These are phyloP conservation scores for Lacanobia oleracea DNA, from an alignment of 2,888 invertebrate species.

Conservation along the genomic window DNA sequence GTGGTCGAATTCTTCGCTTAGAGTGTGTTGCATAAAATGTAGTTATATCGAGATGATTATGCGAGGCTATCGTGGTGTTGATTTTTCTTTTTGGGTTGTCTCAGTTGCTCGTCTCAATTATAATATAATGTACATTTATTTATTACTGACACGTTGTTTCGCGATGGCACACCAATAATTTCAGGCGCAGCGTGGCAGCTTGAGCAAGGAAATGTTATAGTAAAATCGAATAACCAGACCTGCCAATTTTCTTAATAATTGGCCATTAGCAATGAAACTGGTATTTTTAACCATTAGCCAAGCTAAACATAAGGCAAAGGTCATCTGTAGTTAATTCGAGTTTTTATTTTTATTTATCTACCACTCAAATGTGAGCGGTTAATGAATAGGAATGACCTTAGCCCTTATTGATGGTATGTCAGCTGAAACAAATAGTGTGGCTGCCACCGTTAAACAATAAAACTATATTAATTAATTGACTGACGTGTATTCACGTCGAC, in stretches of 20 bases:
- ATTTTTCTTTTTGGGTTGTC: not conserved
- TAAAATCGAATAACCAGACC: not conserved
- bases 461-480: not conserved
- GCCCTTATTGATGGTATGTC: not conserved
- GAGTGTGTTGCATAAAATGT: constrained; percentile 32
- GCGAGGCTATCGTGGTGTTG: not conserved
- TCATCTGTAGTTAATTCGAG: not conserved
- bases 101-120: constrained; percentile 9
- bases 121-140: constrained; percentile 7
- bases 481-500: constrained; percentile 12
- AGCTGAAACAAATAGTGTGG: not conserved
- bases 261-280: not conserved
- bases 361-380: not conserved
- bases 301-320: not conserved
- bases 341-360: not conserved
- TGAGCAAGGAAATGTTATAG: not conserved
- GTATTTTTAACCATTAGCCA: not conserved
- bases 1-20: constrained; percentile 3
- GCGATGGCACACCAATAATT: constrained; percentile 5
- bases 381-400: not conserved
- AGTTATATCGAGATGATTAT: constrained; percentile 19
- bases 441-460: constrained; percentile 20
- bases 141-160: not conserved
- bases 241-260: not conserved
- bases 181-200: not conserved